phyloP scores from a whole-genome alignment of 92 coral and sea anemone genomes.

The Virgularia gustaviana region DNA sequence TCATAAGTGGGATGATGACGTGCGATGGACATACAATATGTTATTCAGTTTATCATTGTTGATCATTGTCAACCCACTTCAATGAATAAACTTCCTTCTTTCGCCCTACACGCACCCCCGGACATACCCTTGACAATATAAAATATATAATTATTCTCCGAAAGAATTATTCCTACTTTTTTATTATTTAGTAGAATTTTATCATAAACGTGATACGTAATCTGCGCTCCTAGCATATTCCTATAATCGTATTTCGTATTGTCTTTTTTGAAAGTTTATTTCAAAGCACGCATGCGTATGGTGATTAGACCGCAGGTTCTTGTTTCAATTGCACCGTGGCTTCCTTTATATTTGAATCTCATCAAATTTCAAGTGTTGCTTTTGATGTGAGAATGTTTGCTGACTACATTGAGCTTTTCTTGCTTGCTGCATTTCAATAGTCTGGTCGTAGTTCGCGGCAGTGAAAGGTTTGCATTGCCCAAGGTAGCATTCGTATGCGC shows the following conservation, averaged over 20 bases:
- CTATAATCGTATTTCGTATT: neutral
- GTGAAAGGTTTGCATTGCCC: neutral
- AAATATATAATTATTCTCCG: too few species aligned
- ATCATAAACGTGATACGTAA: neutral
- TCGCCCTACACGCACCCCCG: too few species aligned
- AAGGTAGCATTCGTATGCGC: neutral
- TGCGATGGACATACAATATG: neutral
- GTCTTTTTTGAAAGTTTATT: neutral
- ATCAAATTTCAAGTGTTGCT: slow-evolving; percentile 37
- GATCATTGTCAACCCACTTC: too few species aligned
- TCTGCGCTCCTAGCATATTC: neutral
- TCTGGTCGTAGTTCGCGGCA: neutral
- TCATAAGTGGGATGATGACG: neutral
- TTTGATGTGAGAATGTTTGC: neutral
- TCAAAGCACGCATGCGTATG: slow-evolving; percentile 31
- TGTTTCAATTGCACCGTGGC: slow-evolving; percentile 3
- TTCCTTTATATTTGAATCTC: slow-evolving; percentile 14
- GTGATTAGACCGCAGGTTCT: slow-evolving; percentile 7
- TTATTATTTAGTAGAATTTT: neutral
- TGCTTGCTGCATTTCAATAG: neutral
- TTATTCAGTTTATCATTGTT: neutral
- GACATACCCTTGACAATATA: too few species aligned
- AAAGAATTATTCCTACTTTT: too few species aligned
- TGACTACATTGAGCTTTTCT: neutral
- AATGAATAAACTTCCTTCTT: too few species aligned